phyloP scores from a whole-genome alignment of 1,140 invertebrate genomes.

The Leptinotarsa undecemlineata region DNA sequence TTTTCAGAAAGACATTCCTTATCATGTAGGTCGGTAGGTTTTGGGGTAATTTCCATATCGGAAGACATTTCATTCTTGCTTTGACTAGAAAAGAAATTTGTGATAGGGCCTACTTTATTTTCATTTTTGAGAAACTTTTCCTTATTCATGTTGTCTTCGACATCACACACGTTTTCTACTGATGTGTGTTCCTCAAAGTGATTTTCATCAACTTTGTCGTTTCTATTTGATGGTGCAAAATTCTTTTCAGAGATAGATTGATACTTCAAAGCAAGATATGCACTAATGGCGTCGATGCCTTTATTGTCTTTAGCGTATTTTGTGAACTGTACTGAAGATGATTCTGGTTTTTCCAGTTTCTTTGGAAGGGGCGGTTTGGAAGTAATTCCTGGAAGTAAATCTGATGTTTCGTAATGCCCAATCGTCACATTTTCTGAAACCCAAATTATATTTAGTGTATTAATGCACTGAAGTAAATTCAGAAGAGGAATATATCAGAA shows the following conservation, averaged over 20 bases:
- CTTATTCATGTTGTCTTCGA: neutral
- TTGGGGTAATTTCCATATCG: neutral
- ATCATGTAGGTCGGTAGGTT: neutral
- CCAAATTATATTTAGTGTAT: neutral
- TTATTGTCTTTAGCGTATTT: conserved; percentile 2
- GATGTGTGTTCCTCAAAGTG: too few relatives aligned
- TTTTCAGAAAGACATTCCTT: neutral
- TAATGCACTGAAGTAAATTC: neutral
- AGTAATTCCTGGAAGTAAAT: conserved; percentile 37
- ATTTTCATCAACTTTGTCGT: neutral
- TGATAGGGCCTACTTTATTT: neutral
- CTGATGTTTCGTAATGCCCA: neutral
- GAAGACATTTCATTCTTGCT: neutral
- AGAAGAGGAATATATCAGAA: neutral
- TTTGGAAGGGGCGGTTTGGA: conserved; percentile 45
- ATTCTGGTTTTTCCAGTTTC: conserved; percentile 25
- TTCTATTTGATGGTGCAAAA: neutral
- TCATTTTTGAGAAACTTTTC: neutral
- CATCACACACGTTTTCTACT: neutral
- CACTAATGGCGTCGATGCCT: conserved; percentile 34
- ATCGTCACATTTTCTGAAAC: neutral
- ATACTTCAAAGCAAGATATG: conserved; percentile 43
- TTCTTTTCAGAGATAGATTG: neutral
- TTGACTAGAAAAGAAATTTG: neutral
- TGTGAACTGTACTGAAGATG: neutral